Evolutionary conservation across 2,113 vertebrate species (phyloP), one percentile per base, ranked within the genome.

Genomic region (Cyanistes caeruleus): DNA sequence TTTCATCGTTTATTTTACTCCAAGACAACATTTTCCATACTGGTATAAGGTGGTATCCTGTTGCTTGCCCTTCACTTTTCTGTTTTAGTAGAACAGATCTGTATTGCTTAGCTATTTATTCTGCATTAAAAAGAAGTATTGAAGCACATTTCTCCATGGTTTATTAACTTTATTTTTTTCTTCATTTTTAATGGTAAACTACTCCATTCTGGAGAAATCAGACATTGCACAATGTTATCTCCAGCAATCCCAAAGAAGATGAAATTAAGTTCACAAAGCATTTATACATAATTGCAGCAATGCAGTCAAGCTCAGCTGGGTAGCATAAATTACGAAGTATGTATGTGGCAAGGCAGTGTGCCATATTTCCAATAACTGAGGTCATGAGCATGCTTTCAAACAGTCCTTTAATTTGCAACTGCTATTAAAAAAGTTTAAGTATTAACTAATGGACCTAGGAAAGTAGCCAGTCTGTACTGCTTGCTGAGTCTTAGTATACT

Each of bases 341-440:
- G 15, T 75, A 75, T 77, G 60, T 92, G 86, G 43, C 31, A 95
- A 90, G 13, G 49, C 55, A 93, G 35, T 16, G 80, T 53, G 24
- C 28, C 53, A 37, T 49, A 48, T 94, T 96, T 97, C 46, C 76
- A 76, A 21, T 94, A 97, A 75, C 85, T 79, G 58, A 93, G 58
- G 43, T 91, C 35, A 70, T 63, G 37, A 67, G 73, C 28, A 37
- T 93, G 58, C 51, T 95, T 96, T 96, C 77, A 92, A 76, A 84
- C 92, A 89, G 88, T 92, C 43, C 76, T 92, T 89, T 96, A 93
- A 85, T 92, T 27, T 84, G 28, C 55, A 70, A 21, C 21, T 95
- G 55, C 84, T 94, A 80, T 93, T 95, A 30, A 90, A 96, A 93
- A 84, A 68, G 8, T 23, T 52, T 46, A 62, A 24, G 74, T 96